Percentiles rank a stretch among this genome's conserved stretches.
phyloP scores from a whole-genome alignment of 2,113 vertebrate genomes.

The Octodon degus region DNA sequence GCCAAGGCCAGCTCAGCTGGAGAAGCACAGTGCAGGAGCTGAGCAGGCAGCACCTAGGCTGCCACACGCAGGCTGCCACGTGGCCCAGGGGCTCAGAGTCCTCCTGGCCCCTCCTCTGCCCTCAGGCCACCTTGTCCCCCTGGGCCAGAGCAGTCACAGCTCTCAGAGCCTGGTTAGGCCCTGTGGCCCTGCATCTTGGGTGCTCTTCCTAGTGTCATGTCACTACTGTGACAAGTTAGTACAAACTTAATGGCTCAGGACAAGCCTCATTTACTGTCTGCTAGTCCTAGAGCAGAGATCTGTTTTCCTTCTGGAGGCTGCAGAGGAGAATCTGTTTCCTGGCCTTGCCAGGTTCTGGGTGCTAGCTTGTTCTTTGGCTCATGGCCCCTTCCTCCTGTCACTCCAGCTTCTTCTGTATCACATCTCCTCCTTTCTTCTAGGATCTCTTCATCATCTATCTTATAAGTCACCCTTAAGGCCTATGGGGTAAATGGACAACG shows the following conservation, averaged over 20 bases:
- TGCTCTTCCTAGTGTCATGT: neutral
- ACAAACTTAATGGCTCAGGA: neutral
- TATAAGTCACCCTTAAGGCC: neutral
- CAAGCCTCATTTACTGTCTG: neutral
- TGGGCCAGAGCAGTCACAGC: neutral
- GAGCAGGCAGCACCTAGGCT: neutral
- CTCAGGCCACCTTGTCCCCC: neutral
- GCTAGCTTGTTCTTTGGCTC: neutral
- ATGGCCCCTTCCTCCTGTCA: neutral
- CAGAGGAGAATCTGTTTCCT: neutral
- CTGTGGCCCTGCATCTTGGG: rapidly evolving
- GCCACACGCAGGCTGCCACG: neutral
- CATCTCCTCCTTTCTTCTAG: neutral
- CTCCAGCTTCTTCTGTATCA: neutral
- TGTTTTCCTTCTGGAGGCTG: neutral
- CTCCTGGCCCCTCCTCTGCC: neutral
- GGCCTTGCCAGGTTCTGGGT: neutral
- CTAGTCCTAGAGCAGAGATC: neutral
- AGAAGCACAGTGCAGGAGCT: neutral
- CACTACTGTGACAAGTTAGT: too few relatives aligned
- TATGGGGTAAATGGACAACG: neutral
- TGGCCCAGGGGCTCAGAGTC: conserved; percentile 32
- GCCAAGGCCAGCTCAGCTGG: conserved; percentile 56
- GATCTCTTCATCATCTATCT: neutral
- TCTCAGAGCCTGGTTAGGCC: neutral